Conservation (phyloP, 2,113 vertebrate genomes). For the Pyxicephalus adspersus region DNA sequence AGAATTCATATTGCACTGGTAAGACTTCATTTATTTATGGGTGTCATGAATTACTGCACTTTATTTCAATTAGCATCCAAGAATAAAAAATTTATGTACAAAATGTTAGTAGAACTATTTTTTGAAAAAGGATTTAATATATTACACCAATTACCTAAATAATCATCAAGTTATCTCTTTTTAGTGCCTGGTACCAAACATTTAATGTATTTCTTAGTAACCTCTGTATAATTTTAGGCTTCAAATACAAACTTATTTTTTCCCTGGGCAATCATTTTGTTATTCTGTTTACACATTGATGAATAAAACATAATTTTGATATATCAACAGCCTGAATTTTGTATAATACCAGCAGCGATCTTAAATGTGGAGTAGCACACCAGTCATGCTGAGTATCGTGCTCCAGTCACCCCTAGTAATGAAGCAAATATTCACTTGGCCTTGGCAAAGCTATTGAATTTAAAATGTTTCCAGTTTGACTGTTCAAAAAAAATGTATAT, state of each 20-base stretch:
- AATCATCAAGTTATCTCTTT: neutral
- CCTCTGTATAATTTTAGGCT: neutral
- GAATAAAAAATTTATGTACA: no score
- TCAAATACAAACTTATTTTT: neutral
- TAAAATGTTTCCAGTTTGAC: constrained; percentile 21
- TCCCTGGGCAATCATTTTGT: constrained; percentile 10
- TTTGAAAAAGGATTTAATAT: neutral
- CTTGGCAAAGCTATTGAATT: constrained; percentile 28
- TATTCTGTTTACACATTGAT: constrained; percentile 35
- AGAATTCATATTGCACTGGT: no score
- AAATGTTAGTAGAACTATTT: neutral
- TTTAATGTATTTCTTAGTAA: neutral
- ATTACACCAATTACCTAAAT: neutral
- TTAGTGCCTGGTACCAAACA: neutral
- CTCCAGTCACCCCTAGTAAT: constrained; percentile 21
- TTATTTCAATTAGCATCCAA: no score
- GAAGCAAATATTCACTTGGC: constrained; percentile 4
- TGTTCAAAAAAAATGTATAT: constrained; percentile 17
- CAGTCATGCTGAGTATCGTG: neutral
- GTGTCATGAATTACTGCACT: no score
- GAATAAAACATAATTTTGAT: constrained; percentile 44
- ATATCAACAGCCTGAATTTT: constrained; percentile 24
- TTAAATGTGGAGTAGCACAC: constrained; percentile 31
- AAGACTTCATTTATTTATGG: no score
- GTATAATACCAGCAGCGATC: constrained; percentile 27